Evolutionary conservation across 1,140 invertebrate species (phyloP).

Genomic region (Solenopsis invicta): DNA sequence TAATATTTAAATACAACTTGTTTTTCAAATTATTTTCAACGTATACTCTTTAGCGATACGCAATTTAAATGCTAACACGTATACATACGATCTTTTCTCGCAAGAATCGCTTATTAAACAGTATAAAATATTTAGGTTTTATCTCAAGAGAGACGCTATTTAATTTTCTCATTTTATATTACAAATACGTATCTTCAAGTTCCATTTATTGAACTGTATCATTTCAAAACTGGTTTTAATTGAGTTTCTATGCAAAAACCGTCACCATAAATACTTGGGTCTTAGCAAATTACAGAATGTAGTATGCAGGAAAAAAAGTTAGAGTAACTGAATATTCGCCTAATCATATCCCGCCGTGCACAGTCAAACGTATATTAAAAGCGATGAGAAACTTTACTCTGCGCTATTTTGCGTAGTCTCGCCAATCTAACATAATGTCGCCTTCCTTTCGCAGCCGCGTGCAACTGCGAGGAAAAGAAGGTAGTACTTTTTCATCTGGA

Average conservation of each 20-base stretch:
- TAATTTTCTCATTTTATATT: neutral
- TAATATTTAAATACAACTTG: neutral
- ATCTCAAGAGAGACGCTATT: neutral
- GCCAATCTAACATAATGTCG: neutral
- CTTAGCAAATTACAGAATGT: neutral
- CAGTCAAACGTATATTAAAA: conserved; percentile 27
- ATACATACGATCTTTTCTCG: neutral
- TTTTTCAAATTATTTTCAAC: neutral
- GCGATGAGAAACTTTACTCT: conserved; percentile 15
- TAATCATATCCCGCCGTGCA: neutral
- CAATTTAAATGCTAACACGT: neutral
- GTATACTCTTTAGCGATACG: neutral
- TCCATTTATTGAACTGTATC: neutral
- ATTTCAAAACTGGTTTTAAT: neutral
- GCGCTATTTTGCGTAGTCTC: conserved; percentile 20
- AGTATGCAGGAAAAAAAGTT: neutral
- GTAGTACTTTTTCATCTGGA: conserved; percentile 46
- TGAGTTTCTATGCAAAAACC: neutral
- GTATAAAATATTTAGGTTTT: neutral
- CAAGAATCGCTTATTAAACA: conserved; percentile 16
- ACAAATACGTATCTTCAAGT: neutral
- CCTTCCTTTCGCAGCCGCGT: neutral
- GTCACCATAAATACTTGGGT: neutral
- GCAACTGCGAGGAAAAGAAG: neutral
- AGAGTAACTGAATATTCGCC: neutral